These are phyloP conservation scores for Onychomys torridus DNA, from an alignment of 2,797 vertebrate species.

Conservation along the genomic window DNA sequence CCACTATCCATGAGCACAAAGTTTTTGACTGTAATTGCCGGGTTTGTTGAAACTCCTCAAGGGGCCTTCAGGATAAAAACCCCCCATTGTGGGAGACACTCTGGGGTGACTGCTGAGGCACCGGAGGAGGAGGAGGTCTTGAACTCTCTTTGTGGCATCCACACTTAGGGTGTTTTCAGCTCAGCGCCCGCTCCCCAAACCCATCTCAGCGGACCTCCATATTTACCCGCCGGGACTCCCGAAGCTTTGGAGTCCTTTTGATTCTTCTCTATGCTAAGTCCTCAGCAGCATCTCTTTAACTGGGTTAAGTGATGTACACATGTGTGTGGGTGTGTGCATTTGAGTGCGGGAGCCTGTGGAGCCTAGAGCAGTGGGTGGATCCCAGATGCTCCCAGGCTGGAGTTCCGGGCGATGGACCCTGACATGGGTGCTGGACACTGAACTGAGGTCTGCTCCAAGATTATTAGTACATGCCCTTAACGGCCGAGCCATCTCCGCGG, in stretches of 20 bases:
- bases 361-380: too few species aligned
- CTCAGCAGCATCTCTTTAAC: not conserved
- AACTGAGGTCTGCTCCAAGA: not conserved
- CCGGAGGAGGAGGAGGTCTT: not conserved
- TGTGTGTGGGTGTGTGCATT: not conserved
- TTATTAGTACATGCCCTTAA: not conserved
- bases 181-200: too few species aligned
- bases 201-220: not conserved
- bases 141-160: not conserved
- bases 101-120: not conserved
- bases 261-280: fast-evolving
- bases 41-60: not conserved
- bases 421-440: not conserved
- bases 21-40: not conserved
- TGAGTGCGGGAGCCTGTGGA: too few species aligned
- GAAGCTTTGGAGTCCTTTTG: not conserved
- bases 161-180: not conserved
- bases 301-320: not conserved
- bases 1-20: not conserved
- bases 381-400: not conserved
- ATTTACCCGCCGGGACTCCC: not conserved
- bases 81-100: not conserved
- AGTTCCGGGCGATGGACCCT: not conserved
- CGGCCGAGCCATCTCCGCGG: too few species aligned
- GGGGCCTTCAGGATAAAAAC: not conserved